Conservation (phyloP, 2,113 vertebrate species). For the Crotalus helleri region DNA sequence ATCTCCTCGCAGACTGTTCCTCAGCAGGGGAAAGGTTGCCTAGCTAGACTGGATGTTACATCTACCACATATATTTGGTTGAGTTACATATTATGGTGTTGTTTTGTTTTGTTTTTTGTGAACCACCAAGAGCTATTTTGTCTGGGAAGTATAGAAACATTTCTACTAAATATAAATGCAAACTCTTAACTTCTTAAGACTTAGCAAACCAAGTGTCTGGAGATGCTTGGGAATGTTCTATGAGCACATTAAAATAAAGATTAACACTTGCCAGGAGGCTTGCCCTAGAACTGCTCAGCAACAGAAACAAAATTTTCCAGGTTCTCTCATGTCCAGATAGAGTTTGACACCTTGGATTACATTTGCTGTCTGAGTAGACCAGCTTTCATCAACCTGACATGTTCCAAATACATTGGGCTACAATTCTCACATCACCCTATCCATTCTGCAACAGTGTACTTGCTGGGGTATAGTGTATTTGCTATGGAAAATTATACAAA, state of each 20-base stretch:
- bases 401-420: neutral
- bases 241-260: neutral
- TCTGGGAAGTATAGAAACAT: neutral
- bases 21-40: neutral
- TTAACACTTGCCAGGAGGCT: neutral
- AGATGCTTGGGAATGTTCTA: neutral
- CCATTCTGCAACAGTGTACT: neutral
- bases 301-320: neutral
- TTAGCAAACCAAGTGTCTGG: neutral
- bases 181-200: neutral
- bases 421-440: neutral
- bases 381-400: neutral
- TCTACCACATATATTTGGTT: neutral
- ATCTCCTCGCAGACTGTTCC: neutral
- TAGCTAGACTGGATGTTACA: neutral
- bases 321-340: neutral
- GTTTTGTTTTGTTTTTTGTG: too few species aligned
- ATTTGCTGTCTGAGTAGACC: neutral
- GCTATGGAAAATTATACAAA: neutral
- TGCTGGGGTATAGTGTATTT: neutral
- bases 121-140: neutral
- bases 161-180: neutral
- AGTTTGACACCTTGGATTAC: neutral
- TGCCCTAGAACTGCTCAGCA: neutral
- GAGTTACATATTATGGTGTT: neutral